phyloP scores from a whole-genome alignment of 92 coral and sea anemone species.

The Hydrozoanthus gracilis region DNA sequence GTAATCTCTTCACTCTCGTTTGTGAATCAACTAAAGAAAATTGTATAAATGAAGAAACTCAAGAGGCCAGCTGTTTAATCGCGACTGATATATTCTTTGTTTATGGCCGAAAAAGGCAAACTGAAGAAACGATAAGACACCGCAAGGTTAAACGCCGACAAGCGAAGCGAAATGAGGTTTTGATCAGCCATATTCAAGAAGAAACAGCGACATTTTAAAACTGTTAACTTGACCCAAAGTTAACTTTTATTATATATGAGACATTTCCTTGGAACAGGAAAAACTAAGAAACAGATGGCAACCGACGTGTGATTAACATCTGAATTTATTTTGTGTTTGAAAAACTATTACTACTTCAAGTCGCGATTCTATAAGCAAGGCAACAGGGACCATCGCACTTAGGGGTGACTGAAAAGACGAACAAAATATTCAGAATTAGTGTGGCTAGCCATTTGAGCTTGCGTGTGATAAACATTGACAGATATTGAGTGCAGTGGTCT shows the following conservation, averaged over 20 bases:
- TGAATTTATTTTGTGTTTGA: not conserved
- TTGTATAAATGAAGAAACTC: not conserved
- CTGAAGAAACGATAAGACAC: not conserved
- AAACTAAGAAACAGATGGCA: slow-evolving; percentile 23
- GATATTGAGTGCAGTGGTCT: not conserved
- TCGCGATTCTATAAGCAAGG: too few relatives aligned
- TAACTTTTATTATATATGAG: not conserved
- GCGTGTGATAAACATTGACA: slow-evolving; percentile 35
- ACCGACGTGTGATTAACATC: slow-evolving; percentile 7
- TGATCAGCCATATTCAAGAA: too few relatives aligned
- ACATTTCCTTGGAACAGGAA: not conserved
- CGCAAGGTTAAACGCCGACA: slow-evolving; percentile 4
- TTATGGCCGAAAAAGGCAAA: not conserved
- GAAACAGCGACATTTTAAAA: not conserved
- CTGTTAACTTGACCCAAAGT: not conserved
- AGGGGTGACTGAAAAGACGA: not conserved
- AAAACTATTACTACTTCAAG: too few relatives aligned
- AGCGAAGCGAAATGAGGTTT: not conserved
- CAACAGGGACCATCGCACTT: not conserved
- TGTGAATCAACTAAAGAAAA: slow-evolving; percentile 9
- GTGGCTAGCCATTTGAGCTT: slow-evolving; percentile 4
- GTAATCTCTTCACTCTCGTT: not conserved
- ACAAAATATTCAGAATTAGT: slow-evolving; percentile 3
- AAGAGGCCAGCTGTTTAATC: not conserved
- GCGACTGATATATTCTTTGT: not conserved